These are phyloP conservation scores for Borostomias antarcticus DNA, from an alignment of 2,797 vertebrate genomes.

Conservation along the genomic window DNA sequence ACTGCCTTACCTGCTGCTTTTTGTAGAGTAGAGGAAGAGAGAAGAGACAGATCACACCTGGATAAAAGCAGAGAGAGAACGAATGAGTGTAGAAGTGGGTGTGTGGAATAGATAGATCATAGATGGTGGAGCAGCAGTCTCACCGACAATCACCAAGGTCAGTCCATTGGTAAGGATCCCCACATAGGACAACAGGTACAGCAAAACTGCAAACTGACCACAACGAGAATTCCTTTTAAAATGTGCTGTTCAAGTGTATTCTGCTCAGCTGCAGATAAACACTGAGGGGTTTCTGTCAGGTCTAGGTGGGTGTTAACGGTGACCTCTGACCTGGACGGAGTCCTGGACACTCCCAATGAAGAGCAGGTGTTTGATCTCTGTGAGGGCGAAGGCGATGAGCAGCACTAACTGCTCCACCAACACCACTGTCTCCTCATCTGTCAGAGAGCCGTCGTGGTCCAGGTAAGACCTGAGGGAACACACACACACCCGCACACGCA, in stretches of 20 bases:
- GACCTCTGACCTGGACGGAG: conserved; percentile 83
- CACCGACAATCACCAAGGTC: conserved; percentile 87
- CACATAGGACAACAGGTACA: conserved; percentile 88
- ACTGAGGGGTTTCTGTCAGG: too few species aligned
- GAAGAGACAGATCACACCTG: conserved; percentile 86
- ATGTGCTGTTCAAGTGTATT: too few species aligned
- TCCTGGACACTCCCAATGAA: conserved; percentile 84
- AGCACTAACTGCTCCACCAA: conserved; percentile 79
- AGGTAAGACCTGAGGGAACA: conserved; percentile 75
- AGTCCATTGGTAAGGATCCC: conserved; percentile 85
- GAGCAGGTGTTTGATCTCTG: conserved; percentile 83
- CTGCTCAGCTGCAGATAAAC: too few species aligned
- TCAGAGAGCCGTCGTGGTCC: conserved; percentile 83
- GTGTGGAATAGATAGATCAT: too few species aligned
- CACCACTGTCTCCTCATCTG: conserved; percentile 81
- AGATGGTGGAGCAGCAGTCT: too few species aligned
- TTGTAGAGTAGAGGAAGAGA: conserved; percentile 88
- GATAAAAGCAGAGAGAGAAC: conserved; percentile 22
- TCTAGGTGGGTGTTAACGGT: neutral
- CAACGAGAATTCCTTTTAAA: too few species aligned
- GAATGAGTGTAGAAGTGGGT: too few species aligned
- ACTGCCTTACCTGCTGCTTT: conserved; percentile 84
- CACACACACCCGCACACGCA: conserved; percentile 1
- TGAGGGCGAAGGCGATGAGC: conserved; percentile 70
- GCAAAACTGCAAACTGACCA: conserved; percentile 86